Base-by-base conservation (phyloP, 2,888 invertebrate species). In the Xanthorhoe spadicearia region DNA sequence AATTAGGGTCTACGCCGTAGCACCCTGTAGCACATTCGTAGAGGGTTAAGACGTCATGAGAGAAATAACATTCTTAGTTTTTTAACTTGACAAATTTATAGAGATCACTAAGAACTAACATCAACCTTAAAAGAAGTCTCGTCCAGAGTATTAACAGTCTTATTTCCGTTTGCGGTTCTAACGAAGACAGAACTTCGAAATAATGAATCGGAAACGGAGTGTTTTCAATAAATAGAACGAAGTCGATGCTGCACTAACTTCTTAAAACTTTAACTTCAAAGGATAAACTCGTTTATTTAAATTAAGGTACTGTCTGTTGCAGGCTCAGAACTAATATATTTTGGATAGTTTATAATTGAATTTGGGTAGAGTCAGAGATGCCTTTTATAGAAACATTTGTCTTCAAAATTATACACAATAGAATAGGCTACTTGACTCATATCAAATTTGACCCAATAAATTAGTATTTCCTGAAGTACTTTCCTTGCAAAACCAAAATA, bases 111-210 rank as follows among this genome's bases (percentile, higher is more conserved):
- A 9, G 35, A 1, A 35, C 35, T 38, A 9, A 38, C 35, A 2
- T 32, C 8, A 32, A 32, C 32, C 32, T 32, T 32, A 13, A n/a
- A 13, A 13, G 13, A 43, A 1, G 1, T 28, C 32, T 32, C 58
- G 53, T 65, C 60, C 56, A 60, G 17, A 35, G 13, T 15, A 18
- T 53, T 10, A 43, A 52, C 13, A 17, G 52, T 58, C 48, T 48
- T n/a, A 13, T 19, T 9, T 50, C 57, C 43, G 64, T 61, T 57
- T 64, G 64, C 46, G 53, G 57, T 58, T 48, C 68, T 68, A 64
- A 68, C 62, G 64, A 59, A 58, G 61, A 56, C 65, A 49, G 52
- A 62, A 68, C 61, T 68, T 68, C 46, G 65, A 62, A 64, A 64
- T 68, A 64, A 61, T 68, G 49, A 53, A 64, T 68, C 56, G 56